A percentile compares a stretch with the other conserved stretches of the same genome.
Evolutionary conservation across 2,888 invertebrate genomes (phyloP).

Genomic region (Augochlorella aurata): DNA sequence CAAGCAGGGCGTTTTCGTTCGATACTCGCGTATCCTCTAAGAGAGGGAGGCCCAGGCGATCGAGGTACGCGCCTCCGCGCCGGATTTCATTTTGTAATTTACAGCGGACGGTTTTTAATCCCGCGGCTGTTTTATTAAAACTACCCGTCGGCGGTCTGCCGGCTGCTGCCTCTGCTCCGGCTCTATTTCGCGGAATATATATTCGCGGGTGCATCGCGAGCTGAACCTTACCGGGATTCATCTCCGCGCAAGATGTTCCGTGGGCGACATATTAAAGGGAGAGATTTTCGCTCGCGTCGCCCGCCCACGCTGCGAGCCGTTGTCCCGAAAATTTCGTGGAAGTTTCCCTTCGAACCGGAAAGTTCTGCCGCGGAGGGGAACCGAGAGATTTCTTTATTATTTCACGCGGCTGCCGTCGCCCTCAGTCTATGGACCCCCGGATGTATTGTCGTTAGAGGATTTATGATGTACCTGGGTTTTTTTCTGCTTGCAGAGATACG

Average conservation of each 20-base stretch:
- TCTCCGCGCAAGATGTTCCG: conserved; percentile 37
- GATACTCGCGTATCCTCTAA: background rate
- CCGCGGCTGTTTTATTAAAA: conserved; percentile 32
- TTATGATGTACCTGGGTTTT: conserved; percentile 25
- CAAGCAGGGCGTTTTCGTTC: background rate
- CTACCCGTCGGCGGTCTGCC: background rate
- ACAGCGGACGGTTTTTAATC: conserved; percentile 29
- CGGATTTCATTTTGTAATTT: conserved; percentile 39
- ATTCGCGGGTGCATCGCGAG: conserved; percentile 14
- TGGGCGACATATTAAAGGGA: conserved; percentile 28
- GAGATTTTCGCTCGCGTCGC: background rate
- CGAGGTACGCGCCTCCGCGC: no score
- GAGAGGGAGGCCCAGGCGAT: background rate
- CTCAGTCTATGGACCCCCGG: background rate
- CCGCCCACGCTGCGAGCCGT: background rate
- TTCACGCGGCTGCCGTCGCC: conserved; percentile 22
- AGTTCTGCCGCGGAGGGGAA: background rate
- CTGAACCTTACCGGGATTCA: conserved; percentile 71
- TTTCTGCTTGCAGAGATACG: conserved; percentile 82
- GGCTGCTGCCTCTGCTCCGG: background rate
- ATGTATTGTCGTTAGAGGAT: conserved; percentile 26
- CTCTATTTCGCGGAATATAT: conserved; percentile 35
- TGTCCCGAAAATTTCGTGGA: conserved; percentile 38
- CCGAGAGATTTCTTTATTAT: conserved; percentile 44
- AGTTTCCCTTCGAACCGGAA: background rate